phyloP scores from a whole-genome alignment of 2,888 invertebrate genomes.

The Byasa hedistus region DNA sequence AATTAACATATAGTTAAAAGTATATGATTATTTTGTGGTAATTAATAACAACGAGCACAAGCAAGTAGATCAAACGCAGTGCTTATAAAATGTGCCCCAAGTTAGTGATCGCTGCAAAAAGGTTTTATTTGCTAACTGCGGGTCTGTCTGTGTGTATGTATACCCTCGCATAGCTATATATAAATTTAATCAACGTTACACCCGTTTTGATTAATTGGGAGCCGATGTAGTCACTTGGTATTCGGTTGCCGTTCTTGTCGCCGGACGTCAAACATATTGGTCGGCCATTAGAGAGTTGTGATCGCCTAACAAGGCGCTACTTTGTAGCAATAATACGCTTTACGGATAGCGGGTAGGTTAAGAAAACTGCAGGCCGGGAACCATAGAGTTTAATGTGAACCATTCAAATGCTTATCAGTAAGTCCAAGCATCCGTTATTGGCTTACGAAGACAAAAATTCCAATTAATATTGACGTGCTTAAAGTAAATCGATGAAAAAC shows the following conservation, averaged over 20 bases:
- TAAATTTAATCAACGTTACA: conserved; percentile 27
- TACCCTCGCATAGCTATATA: conserved; percentile 20
- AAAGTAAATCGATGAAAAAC: no score
- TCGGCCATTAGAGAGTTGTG: conserved; percentile 11
- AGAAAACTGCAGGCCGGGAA: no score
- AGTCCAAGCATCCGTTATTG: no score
- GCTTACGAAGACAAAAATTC: no score
- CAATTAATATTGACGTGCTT: no score
- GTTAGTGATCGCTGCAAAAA: conserved; percentile 8
- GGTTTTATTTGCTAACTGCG: conserved; percentile 16
- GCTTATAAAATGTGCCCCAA: conserved; percentile 5
- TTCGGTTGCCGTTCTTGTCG: conserved; percentile 22
- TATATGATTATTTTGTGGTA: no score
- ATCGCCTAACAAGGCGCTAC: conserved; percentile 12
- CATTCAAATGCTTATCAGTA: no score
- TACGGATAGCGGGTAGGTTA: neutral
- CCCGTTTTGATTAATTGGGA: conserved; percentile 25
- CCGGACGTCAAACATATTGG: conserved; percentile 25
- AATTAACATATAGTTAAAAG: no score
- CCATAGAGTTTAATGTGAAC: no score
- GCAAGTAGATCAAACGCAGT: no score
- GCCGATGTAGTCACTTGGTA: conserved; percentile 21
- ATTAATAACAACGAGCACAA: no score
- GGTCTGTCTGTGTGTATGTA: neutral
- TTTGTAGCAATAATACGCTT: conserved; percentile 2